Evolutionary conservation across 1,140 invertebrate genomes (phyloP).

Genomic region (Triops longicaudatus): DNA sequence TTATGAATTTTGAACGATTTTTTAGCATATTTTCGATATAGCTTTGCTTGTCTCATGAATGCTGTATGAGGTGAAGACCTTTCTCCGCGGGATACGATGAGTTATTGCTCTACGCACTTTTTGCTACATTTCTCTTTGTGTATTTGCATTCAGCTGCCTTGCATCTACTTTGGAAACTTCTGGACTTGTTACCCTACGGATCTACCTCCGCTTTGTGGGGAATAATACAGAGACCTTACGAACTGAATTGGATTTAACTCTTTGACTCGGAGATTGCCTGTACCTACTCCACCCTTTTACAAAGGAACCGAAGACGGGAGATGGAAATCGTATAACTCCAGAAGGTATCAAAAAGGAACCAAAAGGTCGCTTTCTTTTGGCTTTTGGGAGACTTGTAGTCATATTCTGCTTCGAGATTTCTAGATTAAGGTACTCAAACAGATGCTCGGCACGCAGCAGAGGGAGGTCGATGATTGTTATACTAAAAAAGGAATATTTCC

Average conservation of each 20-base stretch:
- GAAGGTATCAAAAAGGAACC: background rate
- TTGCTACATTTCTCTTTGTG: background rate
- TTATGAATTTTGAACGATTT: background rate
- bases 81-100: background rate
- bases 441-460: background rate
- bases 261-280: background rate
- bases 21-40: background rate
- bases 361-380: background rate
- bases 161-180: background rate
- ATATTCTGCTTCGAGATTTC: background rate
- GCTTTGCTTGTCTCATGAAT: background rate
- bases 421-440: background rate
- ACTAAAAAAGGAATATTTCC: background rate
- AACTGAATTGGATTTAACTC: background rate
- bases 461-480: background rate
- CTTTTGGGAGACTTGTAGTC: background rate
- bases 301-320: background rate
- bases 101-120: background rate
- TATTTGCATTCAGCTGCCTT: background rate
- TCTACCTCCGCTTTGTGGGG: background rate
- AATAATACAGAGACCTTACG: no score
- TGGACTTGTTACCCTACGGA: background rate
- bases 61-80: conserved; percentile 11
- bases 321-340: background rate
- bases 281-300: background rate